These are phyloP conservation scores for Huso huso DNA, from an alignment of 2,797 vertebrate genomes.

Conservation along the genomic window DNA sequence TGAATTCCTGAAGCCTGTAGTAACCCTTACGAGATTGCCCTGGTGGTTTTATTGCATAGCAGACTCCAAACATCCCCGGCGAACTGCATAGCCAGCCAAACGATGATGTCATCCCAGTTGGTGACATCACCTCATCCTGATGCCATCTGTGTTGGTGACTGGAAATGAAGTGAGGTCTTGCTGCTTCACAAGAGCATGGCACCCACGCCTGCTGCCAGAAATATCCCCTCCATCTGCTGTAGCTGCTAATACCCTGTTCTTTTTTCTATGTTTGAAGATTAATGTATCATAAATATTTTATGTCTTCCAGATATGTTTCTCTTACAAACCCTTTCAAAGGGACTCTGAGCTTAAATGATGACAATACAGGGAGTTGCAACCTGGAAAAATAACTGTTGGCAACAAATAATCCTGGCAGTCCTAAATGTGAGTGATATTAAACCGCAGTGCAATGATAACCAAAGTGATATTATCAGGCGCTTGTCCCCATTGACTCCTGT, in stretches of 20 bases:
- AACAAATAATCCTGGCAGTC: no score
- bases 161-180: not conserved
- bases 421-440: no score
- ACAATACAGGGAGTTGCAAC: not conserved
- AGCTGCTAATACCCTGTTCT: not conserved
- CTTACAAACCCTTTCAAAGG: not conserved
- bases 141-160: not conserved
- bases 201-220: not conserved
- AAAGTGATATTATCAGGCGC: no score
- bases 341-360: not conserved
- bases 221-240: slow-evolving; percentile 1
- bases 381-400: no score
- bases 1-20: not conserved
- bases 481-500: no score
- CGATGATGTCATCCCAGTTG: not conserved
- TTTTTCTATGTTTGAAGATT: not conserved
- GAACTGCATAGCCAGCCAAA: not conserved
- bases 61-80: not conserved
- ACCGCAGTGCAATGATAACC: no score
- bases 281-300: not conserved
- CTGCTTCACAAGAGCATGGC: not conserved
- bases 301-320: not conserved
- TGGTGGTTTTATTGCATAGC: not conserved
- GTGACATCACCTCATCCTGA: not conserved
- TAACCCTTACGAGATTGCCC: not conserved